Base-by-base conservation (phyloP, 2,797 vertebrate genomes). In the Sciaenops ocellatus region DNA sequence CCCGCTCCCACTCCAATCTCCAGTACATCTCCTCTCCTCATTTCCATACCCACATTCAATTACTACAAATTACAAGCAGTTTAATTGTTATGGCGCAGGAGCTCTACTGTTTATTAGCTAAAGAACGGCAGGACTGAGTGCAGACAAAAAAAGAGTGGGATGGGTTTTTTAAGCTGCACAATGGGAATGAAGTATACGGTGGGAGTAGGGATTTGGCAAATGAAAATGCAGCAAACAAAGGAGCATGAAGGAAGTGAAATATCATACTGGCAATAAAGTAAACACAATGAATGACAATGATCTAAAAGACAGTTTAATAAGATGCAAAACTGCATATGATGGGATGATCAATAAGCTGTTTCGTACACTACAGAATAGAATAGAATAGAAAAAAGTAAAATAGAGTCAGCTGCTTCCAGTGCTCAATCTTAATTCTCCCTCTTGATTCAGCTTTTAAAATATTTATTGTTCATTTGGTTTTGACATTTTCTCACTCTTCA, bases 31-130 rank as follows among this genome's bases (percentile, higher is more conserved):
- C 80, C 56, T 78, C 78, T 73, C n/a, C 76, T 72, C 69, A 76
- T 79, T 65, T 80, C 66, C 79, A 80, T 84, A 76, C 81, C 79
- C 82, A 81, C 79, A 83, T 89, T 86, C 76, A 92, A 91, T 93
- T 89, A 89, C 82, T 69, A 54, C 76, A 87, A 87, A 92, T 91
- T 76, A 89, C 85, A 89, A 78, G 81, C 82, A 59, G 87, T 90
- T 90, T 90, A 90, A 93, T 92, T 91, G 88, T 89, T 80, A 86
- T 69, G 60, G 74, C 18, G 52, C 56, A 65, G 80, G 78, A 87
- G 75, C 80, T 85, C 70, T 71, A 78, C 78, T 86, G 80, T 86
- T 93, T 87, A 92, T 94, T 92, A 90, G 89, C 76, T 74, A 74
- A 86, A 68, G 83, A 90, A 89, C 28, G 47, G 71, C 76, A 76